Conservation (phyloP, 2,888 invertebrate species). For the Chymomyza amoena region DNA sequence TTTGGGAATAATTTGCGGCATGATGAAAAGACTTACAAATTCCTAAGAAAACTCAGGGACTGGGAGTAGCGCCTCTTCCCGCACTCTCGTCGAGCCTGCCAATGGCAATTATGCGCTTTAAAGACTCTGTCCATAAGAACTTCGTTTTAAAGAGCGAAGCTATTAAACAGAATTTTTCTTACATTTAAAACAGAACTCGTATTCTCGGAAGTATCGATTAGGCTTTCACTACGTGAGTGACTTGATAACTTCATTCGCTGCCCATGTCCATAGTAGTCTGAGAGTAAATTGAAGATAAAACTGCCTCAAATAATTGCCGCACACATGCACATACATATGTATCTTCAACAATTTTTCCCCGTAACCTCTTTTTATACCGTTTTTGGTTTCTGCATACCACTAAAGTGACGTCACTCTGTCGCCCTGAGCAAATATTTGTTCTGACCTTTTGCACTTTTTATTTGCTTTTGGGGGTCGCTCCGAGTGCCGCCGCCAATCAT, state of each 20-base stretch:
- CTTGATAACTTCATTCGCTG: not conserved
- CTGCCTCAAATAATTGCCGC: constrained; percentile 17
- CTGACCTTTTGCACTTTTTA: constrained; percentile 35
- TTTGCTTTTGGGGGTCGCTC: constrained; percentile 32
- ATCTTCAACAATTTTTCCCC: not conserved
- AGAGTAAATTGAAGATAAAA: not conserved
- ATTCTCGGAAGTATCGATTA: too few relatives aligned
- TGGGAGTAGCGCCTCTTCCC: too few relatives aligned
- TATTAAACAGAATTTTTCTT: too few relatives aligned
- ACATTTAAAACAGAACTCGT: too few relatives aligned
- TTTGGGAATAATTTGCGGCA: too few relatives aligned
- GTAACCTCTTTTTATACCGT: constrained; percentile 2
- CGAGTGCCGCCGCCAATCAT: constrained; percentile 37
- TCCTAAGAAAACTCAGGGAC: too few relatives aligned
- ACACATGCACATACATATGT: not conserved
- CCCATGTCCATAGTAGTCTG: not conserved
- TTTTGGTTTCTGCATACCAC: constrained; percentile 25
- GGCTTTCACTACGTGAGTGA: too few relatives aligned
- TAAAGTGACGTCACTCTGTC: not conserved
- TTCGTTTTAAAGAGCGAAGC: too few relatives aligned
- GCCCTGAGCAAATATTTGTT: constrained; percentile 31
- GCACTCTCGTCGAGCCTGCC: too few relatives aligned
- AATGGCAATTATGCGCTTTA: too few relatives aligned
- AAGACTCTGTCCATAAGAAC: too few relatives aligned
- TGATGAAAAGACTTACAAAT: too few relatives aligned